Conservation (phyloP, 2,113 vertebrate species). For the Sardina pilchardus region DNA sequence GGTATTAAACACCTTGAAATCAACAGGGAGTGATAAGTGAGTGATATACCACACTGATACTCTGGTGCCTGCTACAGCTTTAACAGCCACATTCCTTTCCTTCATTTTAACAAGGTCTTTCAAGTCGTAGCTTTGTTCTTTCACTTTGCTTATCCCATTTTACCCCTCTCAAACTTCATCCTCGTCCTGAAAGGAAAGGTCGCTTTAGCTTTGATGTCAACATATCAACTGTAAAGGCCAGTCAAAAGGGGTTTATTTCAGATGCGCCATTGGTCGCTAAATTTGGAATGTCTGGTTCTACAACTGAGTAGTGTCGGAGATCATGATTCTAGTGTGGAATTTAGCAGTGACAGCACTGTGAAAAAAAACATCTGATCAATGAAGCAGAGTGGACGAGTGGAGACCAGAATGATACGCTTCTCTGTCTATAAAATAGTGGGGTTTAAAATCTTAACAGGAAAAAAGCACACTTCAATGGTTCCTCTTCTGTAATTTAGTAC, state of each 20-base stretch:
- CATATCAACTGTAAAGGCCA: constrained; percentile 31
- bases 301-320: neutral
- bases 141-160: neutral
- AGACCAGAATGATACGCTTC: neutral
- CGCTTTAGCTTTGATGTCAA: constrained; percentile 41
- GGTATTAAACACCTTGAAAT: neutral
- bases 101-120: constrained; percentile 31
- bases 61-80: constrained; percentile 25
- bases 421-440: neutral
- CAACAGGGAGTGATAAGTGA: neutral
- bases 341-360: neutral
- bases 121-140: constrained; percentile 39
- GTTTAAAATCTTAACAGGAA: neutral
- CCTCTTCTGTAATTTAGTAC: constrained; percentile 31
- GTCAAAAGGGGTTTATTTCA: neutral
- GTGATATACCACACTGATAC: neutral
- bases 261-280: neutral
- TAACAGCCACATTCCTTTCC: constrained; percentile 38
- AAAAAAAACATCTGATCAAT: neutral
- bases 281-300: constrained; percentile 14
- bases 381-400: neutral
- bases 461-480: neutral
- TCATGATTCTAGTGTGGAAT: constrained; percentile 1
- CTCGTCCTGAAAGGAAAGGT: neutral
- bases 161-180: constrained; percentile 19